A percentile compares a stretch with the other conserved stretches of the same genome.
Conservation (phyloP, 2,113 vertebrate species). For the Varanus komodoensis region DNA sequence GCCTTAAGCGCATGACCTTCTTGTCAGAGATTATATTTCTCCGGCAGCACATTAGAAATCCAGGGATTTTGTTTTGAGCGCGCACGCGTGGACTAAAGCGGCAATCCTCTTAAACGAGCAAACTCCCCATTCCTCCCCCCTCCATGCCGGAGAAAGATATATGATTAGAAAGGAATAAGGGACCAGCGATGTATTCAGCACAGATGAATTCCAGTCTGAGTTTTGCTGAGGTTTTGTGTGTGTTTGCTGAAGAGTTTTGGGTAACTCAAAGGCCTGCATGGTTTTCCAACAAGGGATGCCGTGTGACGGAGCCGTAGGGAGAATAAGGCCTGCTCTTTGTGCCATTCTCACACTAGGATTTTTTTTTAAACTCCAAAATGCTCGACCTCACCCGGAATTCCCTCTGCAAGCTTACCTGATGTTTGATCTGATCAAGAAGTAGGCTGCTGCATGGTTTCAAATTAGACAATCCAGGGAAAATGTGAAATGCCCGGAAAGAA, state of each 20-base stretch:
- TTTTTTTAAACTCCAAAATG: not conserved
- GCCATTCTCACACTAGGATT: not conserved
- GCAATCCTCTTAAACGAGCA: conserved; percentile 46
- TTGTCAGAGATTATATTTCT: conserved; percentile 48
- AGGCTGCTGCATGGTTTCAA: not conserved
- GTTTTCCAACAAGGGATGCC: too few species aligned
- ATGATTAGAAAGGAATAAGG: not conserved
- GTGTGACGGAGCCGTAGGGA: too few species aligned
- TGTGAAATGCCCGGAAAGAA: not conserved
- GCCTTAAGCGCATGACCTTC: not conserved
- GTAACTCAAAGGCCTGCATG: too few species aligned
- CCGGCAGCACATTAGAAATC: conserved; percentile 38
- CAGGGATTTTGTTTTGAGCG: conserved; percentile 1
- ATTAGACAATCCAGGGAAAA: not conserved
- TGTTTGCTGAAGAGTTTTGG: not conserved
- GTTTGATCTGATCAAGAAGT: not conserved
- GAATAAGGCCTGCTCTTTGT: not conserved
- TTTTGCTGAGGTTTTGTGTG: too few species aligned
- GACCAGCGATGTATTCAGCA: not conserved
- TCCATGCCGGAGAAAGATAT: conserved; percentile 1
- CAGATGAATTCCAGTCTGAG: not conserved
- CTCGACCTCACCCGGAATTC: not conserved
- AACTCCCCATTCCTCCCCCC: conserved; percentile 17
- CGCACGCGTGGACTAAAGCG: not conserved
- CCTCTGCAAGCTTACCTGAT: not conserved